Evolutionary conservation across 2,888 invertebrate species (phyloP), one percentile per base, ranked within the genome.

Genomic region (Monoplex corrugatus): DNA sequence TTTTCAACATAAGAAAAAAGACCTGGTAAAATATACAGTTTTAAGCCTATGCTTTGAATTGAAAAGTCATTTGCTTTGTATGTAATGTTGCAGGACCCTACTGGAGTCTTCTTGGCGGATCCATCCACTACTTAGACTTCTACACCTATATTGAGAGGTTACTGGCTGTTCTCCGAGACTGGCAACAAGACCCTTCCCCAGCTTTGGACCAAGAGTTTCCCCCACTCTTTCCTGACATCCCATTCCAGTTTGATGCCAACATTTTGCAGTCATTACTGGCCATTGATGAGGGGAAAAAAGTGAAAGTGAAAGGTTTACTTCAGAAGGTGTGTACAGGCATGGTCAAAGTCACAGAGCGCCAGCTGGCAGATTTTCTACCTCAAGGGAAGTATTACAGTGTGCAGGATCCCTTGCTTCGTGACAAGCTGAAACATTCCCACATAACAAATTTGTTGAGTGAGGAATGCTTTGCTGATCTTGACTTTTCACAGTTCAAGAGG

Each of bases 361-460:
- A 87, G 87, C 63, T 87, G 50, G 87, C 87, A 32, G 87, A 87
- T 43, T 87, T 87, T 28, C 44, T 87, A 32, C 75, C n/a, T n/a
- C n/a, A n/a, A n/a, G 87, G 87, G 5, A 32, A 28, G 13, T 78
- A 87, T 38, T 28, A 75, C 50, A 63, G 44, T 40, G 78, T 75
- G 23, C 87, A 72, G 38, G 45, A 72, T 28, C 75, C 28, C 40
- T 1, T 75, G 19, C 45, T 75, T 2, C 75, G 87, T 28, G 0
- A 3, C 13, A 72, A 45, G 45, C 43, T 87, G 86, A 35, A 3
- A 28, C 86, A 86, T n/a, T 86, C 40, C 23, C 86, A 86, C 19
- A 35, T 86, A 0, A 86, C 86, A 32, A 86, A 86, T 32, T 43
- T 87, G 40, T 16, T 78, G 5, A 35, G 32, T 45, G 87, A 78